Evolutionary conservation across 1,140 invertebrate genomes (phyloP).

Genomic region (Battus philenor): DNA sequence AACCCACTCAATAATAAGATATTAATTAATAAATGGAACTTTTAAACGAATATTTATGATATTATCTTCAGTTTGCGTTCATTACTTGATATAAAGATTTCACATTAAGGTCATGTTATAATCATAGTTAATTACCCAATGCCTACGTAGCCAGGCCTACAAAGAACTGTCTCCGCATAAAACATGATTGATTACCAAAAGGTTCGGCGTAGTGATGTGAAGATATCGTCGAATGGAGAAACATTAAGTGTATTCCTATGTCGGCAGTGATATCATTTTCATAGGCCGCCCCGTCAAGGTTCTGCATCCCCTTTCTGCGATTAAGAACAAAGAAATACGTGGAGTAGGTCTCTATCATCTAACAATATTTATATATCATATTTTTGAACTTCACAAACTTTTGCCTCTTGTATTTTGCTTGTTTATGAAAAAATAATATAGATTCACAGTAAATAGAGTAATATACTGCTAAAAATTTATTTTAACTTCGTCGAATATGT

Average conservation of each 20-base stretch:
- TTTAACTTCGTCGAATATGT: too few species aligned
- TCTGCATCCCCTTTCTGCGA: constrained; percentile 47
- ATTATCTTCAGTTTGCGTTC: too few species aligned
- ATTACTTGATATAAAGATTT: too few species aligned
- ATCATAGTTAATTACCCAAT: constrained; percentile 36
- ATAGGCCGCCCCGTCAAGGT: constrained; percentile 50
- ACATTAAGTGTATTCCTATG: constrained; percentile 73
- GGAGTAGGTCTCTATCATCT: constrained; percentile 28
- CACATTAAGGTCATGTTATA: not conserved
- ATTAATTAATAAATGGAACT: too few species aligned
- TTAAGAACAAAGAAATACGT: constrained; percentile 31
- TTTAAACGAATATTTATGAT: too few species aligned
- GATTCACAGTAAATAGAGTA: too few species aligned
- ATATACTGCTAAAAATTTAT: too few species aligned
- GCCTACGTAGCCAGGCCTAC: constrained; percentile 10
- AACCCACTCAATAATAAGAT: too few species aligned
- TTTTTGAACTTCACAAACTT: too few species aligned
- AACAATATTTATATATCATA: too few species aligned
- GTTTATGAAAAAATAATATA: too few species aligned
- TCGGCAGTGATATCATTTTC: constrained; percentile 67
- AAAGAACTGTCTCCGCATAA: constrained; percentile 54
- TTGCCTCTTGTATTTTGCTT: too few species aligned
- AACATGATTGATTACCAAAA: constrained; percentile 60
- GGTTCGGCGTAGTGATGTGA: constrained; percentile 39
- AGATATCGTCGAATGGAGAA: constrained; percentile 59